Base-by-base conservation (phyloP, 2,888 invertebrate genomes). In the Leptopterna dolabrata region DNA sequence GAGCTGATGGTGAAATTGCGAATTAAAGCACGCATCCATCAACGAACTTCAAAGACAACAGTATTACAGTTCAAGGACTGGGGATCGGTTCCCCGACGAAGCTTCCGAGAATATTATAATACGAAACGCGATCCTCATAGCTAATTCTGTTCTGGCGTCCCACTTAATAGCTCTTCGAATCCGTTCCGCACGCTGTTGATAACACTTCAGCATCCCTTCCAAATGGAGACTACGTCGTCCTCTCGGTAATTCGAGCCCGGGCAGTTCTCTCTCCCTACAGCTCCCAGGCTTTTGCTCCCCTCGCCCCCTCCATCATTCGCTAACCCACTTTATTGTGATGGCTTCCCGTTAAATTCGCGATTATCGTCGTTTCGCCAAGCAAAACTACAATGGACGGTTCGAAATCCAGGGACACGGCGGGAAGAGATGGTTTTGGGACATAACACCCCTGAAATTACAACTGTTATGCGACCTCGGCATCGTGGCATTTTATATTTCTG, bases 51-150 rank as follows among this genome's bases (percentile, higher is more conserved):
- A 63, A 63, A 63, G 63, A 63, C 63, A 63, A 63, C 55, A 55
- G 19, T 63, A 63, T 63, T 63, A 63, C 63, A 63, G 63, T 24
- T 63, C 55, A 16, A 51, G 51, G 11, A 14, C 55, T 55, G 24
- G 16, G 63, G 63, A 63, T 63, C 63, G 24, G 63, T 63, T 63
- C 63, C 63, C 24, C 24, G 13, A 63, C 0, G 63, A 24, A 19
- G 24, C 24, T 47, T 47, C 19, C 24, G 1, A 36, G 41, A 73
- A 73, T n/a, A n/a, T 73, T 73, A 73, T 73, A 73, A 73, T 73
- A 30, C 73, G 73, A 73, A 73, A 73, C 73, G n/a, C 73, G 73
- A 73, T 30, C 73, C 73, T 73, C 73, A 41, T 41, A 19, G 73
- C 73, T 73, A 73, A 73, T 73, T 73, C 73, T 41, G 73, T 36